Conservation (phyloP, 1,140 invertebrate genomes). For the Sinonovacula constricta region DNA sequence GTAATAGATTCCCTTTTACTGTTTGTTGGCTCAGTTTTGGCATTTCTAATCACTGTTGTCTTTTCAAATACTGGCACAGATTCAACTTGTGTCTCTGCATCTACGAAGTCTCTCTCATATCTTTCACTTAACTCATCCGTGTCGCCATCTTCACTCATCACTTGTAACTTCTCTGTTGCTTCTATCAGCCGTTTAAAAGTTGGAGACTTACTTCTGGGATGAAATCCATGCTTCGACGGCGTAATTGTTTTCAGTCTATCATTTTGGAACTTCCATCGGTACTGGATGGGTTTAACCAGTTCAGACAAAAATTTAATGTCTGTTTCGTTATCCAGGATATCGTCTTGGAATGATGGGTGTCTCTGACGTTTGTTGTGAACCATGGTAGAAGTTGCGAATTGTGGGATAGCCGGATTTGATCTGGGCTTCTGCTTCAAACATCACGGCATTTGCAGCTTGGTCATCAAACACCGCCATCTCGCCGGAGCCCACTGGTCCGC, state of each 20-base stretch:
- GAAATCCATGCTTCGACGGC: constrained; percentile 62
- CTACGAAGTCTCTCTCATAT: constrained; percentile 7
- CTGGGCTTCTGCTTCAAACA: constrained; percentile 34
- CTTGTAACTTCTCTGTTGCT: constrained; percentile 59
- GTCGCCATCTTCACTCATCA: constrained; percentile 34
- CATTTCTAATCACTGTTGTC: not conserved
- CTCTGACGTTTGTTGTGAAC: not conserved
- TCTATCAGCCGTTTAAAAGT: constrained; percentile 59
- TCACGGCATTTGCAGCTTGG: constrained; percentile 30
- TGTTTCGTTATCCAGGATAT: constrained; percentile 14
- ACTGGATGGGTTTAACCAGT: constrained; percentile 61
- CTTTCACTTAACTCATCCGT: not conserved
- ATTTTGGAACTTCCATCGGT: constrained; percentile 54
- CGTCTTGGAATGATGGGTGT: not conserved
- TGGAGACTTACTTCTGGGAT: constrained; percentile 59
- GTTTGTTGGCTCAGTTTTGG: constrained; percentile 28
- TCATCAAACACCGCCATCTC: constrained; percentile 45
- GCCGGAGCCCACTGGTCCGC: not conserved
- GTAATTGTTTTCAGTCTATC: constrained; percentile 54
- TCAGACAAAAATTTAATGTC: constrained; percentile 61
- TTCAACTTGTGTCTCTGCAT: constrained; percentile 36
- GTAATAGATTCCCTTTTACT: constrained; percentile 1
- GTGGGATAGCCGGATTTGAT: constrained; percentile 41
- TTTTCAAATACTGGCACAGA: no score
- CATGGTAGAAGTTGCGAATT: constrained; percentile 39